Percentiles rank a stretch among this genome's conserved stretches.
Conservation (phyloP, 1,140 invertebrate species). For the Hyles vespertilio region DNA sequence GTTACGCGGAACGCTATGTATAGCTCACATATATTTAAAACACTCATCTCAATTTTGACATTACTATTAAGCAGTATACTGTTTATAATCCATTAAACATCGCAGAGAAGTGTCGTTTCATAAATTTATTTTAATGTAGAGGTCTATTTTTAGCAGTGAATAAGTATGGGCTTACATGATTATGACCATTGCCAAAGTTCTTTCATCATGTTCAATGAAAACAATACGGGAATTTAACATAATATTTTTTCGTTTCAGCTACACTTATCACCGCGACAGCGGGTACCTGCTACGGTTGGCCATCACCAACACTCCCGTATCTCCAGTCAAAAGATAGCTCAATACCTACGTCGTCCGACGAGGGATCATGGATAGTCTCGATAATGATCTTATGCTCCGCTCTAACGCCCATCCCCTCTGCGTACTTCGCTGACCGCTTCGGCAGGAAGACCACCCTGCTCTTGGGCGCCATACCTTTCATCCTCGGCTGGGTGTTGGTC, state of each 20-base stretch:
- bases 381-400: constrained; percentile 74
- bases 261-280: constrained; percentile 74
- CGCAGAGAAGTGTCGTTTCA: too few relatives aligned
- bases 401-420: constrained; percentile 66
- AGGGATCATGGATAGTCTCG: constrained; percentile 81
- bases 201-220: neutral
- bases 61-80: too few relatives aligned
- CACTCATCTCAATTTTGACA: too few relatives aligned
- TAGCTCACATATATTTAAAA: too few relatives aligned
- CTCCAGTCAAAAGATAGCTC: constrained; percentile 62
- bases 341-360: constrained; percentile 73
- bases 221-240: neutral
- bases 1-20: too few relatives aligned
- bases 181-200: neutral
- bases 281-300: constrained; percentile 77
- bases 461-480: constrained; percentile 78
- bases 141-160: too few relatives aligned
- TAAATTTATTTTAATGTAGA: too few relatives aligned
- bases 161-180: too few relatives aligned
- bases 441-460: constrained; percentile 83
- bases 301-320: constrained; percentile 76
- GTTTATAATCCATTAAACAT: too few relatives aligned
- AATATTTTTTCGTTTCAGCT: constrained; percentile 47
- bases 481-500: constrained; percentile 81
- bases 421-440: constrained; percentile 70